phyloP scores from a whole-genome alignment of 2,888 invertebrate species.

The Neoscelio sp. region DNA sequence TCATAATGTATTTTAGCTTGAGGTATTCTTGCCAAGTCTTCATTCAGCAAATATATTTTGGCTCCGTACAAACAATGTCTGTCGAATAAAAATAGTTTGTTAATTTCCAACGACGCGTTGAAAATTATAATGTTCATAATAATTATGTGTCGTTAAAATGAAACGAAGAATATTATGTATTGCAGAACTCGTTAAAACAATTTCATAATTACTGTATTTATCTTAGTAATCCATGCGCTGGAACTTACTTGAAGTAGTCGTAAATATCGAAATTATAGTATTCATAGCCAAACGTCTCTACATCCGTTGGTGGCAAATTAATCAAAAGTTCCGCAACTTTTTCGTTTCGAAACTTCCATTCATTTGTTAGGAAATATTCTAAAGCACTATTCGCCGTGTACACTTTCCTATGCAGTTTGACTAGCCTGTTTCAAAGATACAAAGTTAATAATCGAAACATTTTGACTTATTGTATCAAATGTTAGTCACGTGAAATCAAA shows the following conservation, averaged over 20 bases:
- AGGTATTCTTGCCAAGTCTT: conserved; percentile 85
- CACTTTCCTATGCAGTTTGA: conserved; percentile 92
- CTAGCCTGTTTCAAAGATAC: conserved; percentile 85
- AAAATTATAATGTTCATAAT: too few relatives aligned
- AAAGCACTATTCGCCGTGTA: conserved; percentile 90
- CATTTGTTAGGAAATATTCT: conserved; percentile 89
- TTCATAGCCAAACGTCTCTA: conserved; percentile 86
- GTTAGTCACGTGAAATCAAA: background rate
- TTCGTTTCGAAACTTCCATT: conserved; percentile 90
- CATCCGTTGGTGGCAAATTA: conserved; percentile 84
- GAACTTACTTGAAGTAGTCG: conserved; percentile 82
- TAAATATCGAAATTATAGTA: conserved; percentile 84
- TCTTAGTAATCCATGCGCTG: too few relatives aligned
- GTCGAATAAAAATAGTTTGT: conserved; percentile 6
- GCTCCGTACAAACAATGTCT: conserved; percentile 86
- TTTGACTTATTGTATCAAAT: conserved; percentile 9
- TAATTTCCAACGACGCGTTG: too few relatives aligned
- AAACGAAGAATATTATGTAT: too few relatives aligned
- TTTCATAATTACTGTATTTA: conserved; percentile 6
- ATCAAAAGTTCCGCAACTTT: conserved; percentile 85
- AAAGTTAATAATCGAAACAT: conserved; percentile 22
- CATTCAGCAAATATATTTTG: conserved; percentile 87
- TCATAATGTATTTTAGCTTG: conserved; percentile 84
- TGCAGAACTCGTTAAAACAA: too few relatives aligned
- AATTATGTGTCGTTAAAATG: too few relatives aligned